Percentiles rank a stretch among this genome's conserved stretches.
Conservation (phyloP, 2,113 vertebrate species). For the Colius striatus region DNA sequence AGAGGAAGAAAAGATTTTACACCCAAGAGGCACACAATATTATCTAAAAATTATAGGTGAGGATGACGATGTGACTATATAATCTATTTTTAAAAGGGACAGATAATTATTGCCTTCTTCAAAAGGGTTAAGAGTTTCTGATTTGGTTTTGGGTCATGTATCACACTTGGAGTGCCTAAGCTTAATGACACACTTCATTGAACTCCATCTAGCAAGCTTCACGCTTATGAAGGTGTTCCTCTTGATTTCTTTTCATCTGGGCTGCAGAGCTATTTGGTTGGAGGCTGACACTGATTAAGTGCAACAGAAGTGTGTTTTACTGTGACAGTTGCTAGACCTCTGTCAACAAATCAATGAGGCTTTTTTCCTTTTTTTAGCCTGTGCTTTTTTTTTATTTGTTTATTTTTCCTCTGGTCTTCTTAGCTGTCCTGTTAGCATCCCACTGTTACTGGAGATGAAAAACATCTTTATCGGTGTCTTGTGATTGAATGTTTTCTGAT, state of each 20-base stretch:
- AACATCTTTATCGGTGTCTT: slow-evolving; percentile 62
- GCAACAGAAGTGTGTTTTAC: slow-evolving; percentile 75
- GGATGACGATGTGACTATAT: not conserved
- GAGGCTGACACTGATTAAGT: slow-evolving; percentile 80
- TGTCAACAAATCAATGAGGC: slow-evolving; percentile 63
- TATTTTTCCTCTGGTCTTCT: not conserved
- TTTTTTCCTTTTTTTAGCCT: not conserved
- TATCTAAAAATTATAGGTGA: slow-evolving; percentile 25
- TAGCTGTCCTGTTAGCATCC: slow-evolving; percentile 67
- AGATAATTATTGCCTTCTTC: slow-evolving; percentile 28
- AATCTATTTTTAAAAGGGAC: not conserved
- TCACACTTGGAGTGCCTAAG: slow-evolving; percentile 59
- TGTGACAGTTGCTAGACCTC: slow-evolving; percentile 76
- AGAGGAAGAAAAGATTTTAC: not conserved
- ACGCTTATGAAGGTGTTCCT: slow-evolving; percentile 79
- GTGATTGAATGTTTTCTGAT: slow-evolving; percentile 72
- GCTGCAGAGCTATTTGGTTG: slow-evolving; percentile 72
- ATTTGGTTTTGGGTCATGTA: slow-evolving; percentile 70
- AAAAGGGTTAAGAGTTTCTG: slow-evolving; percentile 71
- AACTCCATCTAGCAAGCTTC: slow-evolving; percentile 74
- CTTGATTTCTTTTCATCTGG: slow-evolving; percentile 79
- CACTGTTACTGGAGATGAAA: slow-evolving; percentile 71
- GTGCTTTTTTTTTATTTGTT: accelerated
- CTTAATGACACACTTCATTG: slow-evolving; percentile 77
- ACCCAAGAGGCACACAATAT: not conserved